These are phyloP conservation scores for Erebia epiphron DNA, from an alignment of 2,888 invertebrate species.

Conservation along the genomic window DNA sequence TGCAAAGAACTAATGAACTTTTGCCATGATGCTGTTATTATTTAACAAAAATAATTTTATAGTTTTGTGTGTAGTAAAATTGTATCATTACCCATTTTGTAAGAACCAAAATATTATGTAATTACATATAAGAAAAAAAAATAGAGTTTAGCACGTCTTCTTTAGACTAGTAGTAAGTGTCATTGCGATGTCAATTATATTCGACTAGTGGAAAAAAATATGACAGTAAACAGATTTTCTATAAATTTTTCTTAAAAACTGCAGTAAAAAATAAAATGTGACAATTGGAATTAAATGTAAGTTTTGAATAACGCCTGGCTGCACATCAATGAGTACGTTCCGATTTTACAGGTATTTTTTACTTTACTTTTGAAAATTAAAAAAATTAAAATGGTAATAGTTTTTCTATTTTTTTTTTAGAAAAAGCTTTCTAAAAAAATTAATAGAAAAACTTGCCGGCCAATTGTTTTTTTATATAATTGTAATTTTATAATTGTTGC, in stretches of 20 bases:
- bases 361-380: slow-evolving; percentile 9
- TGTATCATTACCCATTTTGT: slow-evolving; percentile 43
- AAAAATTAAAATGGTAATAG: not conserved
- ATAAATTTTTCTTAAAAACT: slow-evolving; percentile 46
- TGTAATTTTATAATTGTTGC: too few species aligned
- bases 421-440: too few species aligned
- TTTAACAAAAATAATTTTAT: not conserved
- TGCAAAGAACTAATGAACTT: too few species aligned
- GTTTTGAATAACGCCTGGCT: slow-evolving; percentile 13
- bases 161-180: slow-evolving; percentile 80
- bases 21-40: too few species aligned
- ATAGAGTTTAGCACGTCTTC: slow-evolving; percentile 66
- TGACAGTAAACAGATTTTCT: slow-evolving; percentile 73
- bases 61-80: slow-evolving; percentile 7
- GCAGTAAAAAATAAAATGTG: slow-evolving; percentile 33
- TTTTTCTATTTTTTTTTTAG: not conserved
- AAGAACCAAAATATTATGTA: slow-evolving; percentile 69
- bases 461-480: not conserved
- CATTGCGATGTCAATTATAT: slow-evolving; percentile 83
- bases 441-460: not conserved
- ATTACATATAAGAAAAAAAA: slow-evolving; percentile 67
- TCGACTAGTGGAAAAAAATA: slow-evolving; percentile 74
- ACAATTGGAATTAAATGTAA: slow-evolving; percentile 25
- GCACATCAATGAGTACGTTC: slow-evolving; percentile 27
- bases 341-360: slow-evolving; percentile 21